Base-by-base conservation (phyloP, 2,113 vertebrate species). In the Riparia riparia region DNA sequence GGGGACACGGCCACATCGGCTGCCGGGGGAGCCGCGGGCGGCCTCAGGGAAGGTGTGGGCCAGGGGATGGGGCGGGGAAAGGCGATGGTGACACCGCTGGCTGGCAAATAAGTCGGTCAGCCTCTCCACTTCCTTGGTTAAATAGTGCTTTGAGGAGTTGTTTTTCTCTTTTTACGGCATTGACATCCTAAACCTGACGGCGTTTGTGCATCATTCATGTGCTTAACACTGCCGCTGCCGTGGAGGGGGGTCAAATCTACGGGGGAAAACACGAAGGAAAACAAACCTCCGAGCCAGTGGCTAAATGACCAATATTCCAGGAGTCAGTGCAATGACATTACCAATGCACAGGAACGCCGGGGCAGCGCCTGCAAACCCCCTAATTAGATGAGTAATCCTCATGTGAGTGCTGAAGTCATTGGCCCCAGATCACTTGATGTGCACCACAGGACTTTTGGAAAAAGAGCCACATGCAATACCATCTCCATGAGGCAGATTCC, bases 311-410 rank as follows among this genome's bases (percentile, higher is more conserved):
- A 9, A 41, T 3, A n/a, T 15, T 82, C 32, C 24, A 28, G 42
- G 37, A 79, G 61, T 11, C 65, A 5, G 65, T 65, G 9, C 45
- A 1, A 12, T 37, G 85, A 57, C 82, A 65, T 44, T 21, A 64
- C 2, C 45, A 34, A 89, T 0, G 44, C 74, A 16, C 42, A 34
- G 82, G 47, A 51, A 82, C 1, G 29, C 93, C n/a, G 93, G 86
- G 95, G 86, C 94, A 82, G 95, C 54, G 93, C 77, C 85, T 90
- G 63, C 95, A 88, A 91, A 74, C 63, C 95, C 92, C 93, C 37
- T 93, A 15, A 93, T 96, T 88, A 90, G 92, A 94, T 96, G 96
- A 97, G 95, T 94, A 97, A 96, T 88, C n/a, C 79, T 96, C 95
- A 95, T 96, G 94, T 95, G 95, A 96, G 92, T 6, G 93, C 93